Evolutionary conservation across 2,888 invertebrate species (phyloP), one percentile per base, ranked within the genome.

Genomic region (Sympetrum striolatum): DNA sequence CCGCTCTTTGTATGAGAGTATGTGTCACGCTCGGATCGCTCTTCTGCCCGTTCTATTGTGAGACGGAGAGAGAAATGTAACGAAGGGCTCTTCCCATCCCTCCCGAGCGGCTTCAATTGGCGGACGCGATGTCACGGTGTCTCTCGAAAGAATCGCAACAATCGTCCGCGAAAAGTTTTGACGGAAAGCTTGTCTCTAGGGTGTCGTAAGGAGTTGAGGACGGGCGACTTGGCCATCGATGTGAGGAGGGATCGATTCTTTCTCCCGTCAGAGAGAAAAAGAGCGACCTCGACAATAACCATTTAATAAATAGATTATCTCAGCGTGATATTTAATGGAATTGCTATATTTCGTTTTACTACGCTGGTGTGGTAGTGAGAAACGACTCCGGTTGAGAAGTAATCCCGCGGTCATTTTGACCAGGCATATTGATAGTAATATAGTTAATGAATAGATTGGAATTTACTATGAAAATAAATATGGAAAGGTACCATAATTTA

Each of bases 21-120:
- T 60, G 86, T 64, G 86, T 86, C 86, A 86, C 86, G 82, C 58
- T 82, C 82, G 53, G 86, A 60, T 86, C 86, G 86, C 86, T 86
- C 82, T 35, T 81, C 10, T 44, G 10, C 25, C 25, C 35, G 35
- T 82, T 37, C 37, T 37, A 60, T 64, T 86, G 86, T 64, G 39
- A 86, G 86, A 64, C 35, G 60, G 31, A 82, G 82, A 35, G 58
- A 82, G 58, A 35, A 60, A 58, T n/a, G 58, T 15, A 58, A 58
- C 53, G 35, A 60, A 48, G 82, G 53, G n/a, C 64, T n/a, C 22
- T 14, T 4, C 64, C 12, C 64, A 5, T n/a, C n/a, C 64, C 64
- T 60, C 60, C 60, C 15, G 15, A 60, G 60, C 60, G n/a, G 60
- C 64, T 64, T 64, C 64, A 22, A 64, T 64, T 64, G 64, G 22